phyloP scores from a whole-genome alignment of 2,888 invertebrate genomes.

The Sesia bembeciformis region DNA sequence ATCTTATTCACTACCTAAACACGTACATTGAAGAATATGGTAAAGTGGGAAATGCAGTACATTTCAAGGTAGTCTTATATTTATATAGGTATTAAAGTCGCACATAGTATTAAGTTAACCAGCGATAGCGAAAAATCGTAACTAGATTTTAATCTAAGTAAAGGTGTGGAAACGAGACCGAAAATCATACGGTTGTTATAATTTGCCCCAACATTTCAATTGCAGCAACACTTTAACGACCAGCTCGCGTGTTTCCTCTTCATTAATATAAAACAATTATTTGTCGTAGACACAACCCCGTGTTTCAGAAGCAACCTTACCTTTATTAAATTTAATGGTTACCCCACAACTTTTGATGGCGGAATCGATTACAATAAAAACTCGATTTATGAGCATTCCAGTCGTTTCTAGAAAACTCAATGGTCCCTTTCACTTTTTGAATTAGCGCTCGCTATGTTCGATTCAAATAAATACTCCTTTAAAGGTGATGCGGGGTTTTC shows the following conservation, averaged over 20 bases:
- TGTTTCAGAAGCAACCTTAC: neutral
- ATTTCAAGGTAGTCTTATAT: too few relatives aligned
- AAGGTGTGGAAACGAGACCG: conserved; percentile 8
- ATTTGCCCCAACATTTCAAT: conserved; percentile 14
- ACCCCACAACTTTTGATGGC: neutral
- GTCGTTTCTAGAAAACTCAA: neutral
- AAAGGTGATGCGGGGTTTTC: too few relatives aligned
- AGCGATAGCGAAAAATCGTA: too few relatives aligned
- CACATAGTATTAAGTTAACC: too few relatives aligned
- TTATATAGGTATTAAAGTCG: too few relatives aligned
- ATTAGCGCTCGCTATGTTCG: neutral
- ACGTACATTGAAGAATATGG: too few relatives aligned
- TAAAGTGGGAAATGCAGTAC: too few relatives aligned
- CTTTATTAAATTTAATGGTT: neutral
- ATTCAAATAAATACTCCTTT: neutral
- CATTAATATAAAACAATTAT: conserved; percentile 2
- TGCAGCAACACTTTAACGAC: conserved; percentile 9
- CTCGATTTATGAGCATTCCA: neutral
- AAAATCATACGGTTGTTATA: conserved; percentile 5
- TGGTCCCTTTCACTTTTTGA: neutral
- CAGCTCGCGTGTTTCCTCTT: conserved; percentile 11
- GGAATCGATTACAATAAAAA: neutral
- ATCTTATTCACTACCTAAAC: too few relatives aligned
- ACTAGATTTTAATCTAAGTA: conserved; percentile 5
- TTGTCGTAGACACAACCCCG: neutral